Base-by-base conservation (phyloP, 2,888 invertebrate species). In the Lasioglossum calceatum region DNA sequence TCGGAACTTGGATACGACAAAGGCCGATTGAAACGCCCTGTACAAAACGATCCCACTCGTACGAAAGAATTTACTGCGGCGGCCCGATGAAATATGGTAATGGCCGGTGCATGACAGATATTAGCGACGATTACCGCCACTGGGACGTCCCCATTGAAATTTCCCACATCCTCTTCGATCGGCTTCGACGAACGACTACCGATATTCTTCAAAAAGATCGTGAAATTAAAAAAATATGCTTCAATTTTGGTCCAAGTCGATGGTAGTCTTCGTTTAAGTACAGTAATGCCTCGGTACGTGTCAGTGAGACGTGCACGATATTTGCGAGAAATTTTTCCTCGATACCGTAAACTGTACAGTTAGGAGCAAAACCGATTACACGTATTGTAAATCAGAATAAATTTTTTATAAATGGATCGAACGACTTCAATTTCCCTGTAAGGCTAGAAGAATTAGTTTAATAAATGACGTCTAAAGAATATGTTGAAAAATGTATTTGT, bases 111-210 rank as follows among this genome's bases (percentile, higher is more conserved):
- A 91, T 89, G 86, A 90, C 90, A 90, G 91, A 92, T 91, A 91
- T 92, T 90, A 90, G 92, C 89, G 87, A 89, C 91, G 91, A 91
- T 91, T 90, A 91, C 91, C 88, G 84, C 89, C 91, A 90, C 90
- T 74, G 87, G 78, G 44, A 67, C 75, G 32, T 76, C 75, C 54
- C 71, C 72, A 79, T 74, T 73, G 79, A 86, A 88, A 87, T 87
- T 82, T 85, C 16, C 84, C 76, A 86, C 89, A 84, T 85, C 86
- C 85, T 86, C 80, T 86, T 83, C 82, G 82, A 74, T 75, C 75
- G 61, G 78, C 79, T 80, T 82, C 87, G 89, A 87, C 87, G 86
- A 91, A 87, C 87, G 79, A 88, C 81, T 87, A 86, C 75, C 39
- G 88, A 91, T 88, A 89, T 4, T 8, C 58, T 1, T n/a, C 10